These are phyloP conservation scores for Clupea harengus DNA, from an alignment of 2,113 vertebrate genomes.

Conservation along the genomic window DNA sequence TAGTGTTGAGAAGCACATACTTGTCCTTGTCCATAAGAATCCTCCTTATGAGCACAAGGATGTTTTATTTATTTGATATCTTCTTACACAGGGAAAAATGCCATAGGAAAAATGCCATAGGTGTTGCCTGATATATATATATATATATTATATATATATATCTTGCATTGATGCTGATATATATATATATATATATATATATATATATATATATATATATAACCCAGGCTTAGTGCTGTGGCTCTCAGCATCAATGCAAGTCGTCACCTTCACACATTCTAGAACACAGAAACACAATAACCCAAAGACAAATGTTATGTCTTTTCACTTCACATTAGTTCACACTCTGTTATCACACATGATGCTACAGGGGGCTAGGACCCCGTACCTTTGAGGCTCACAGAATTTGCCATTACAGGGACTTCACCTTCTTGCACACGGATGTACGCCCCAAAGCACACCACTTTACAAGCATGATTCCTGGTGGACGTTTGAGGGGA, in stretches of 20 bases:
- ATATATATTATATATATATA: too few species aligned
- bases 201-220: neutral
- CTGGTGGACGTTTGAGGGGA: neutral
- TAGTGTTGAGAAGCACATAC: slow-evolving; percentile 38
- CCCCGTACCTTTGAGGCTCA: neutral
- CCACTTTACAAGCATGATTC: neutral
- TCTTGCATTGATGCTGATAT: too few species aligned
- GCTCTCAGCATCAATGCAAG: neutral
- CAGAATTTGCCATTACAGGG: neutral
- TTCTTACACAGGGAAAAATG: neutral
- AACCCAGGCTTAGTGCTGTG: neutral
- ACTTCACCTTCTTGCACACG: neutral
- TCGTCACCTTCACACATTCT: neutral
- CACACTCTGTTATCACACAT: neutral
- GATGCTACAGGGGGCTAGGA: neutral
- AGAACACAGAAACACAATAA: neutral
- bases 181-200: too few species aligned
- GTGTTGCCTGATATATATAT: neutral
- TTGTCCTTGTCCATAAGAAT: slow-evolving; percentile 44
- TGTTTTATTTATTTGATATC: neutral
- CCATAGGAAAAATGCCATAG: neutral
- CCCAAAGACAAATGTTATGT: neutral
- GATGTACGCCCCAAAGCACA: neutral
- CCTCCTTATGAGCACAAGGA: slow-evolving; percentile 9
- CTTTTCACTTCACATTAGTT: neutral